Percentiles rank a stretch among this genome's conserved stretches.
Conservation (phyloP, 1,140 invertebrate species). For the Campoletis sonorensis region DNA sequence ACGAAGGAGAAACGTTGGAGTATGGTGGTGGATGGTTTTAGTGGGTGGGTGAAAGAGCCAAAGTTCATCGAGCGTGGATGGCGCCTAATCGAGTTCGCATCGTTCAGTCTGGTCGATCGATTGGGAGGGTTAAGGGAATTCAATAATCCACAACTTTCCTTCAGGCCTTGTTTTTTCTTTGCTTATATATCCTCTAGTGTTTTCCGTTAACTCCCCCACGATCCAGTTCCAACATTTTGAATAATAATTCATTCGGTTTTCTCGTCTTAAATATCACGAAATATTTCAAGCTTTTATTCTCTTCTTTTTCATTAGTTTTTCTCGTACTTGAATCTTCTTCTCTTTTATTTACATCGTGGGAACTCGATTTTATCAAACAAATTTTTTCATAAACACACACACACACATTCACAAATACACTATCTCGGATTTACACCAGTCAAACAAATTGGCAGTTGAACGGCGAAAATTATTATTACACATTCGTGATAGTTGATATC, state of each 20-base stretch:
- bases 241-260: background rate
- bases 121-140: conserved; percentile 10
- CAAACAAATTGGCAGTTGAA: conserved; percentile 38
- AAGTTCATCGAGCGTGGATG: conserved; percentile 37
- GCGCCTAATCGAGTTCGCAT: conserved; percentile 43
- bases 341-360: background rate
- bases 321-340: background rate
- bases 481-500: conserved; percentile 30
- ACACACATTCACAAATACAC: background rate
- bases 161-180: background rate
- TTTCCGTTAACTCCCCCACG: background rate
- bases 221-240: background rate
- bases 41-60: conserved; percentile 8
- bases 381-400: background rate
- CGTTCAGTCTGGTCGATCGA: conserved; percentile 36
- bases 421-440: background rate
- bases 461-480: conserved; percentile 36
- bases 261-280: background rate
- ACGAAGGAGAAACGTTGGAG: background rate
- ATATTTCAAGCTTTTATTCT: background rate
- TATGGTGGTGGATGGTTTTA: background rate
- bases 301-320: background rate
- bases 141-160: conserved; percentile 15
- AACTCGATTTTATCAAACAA: background rate
- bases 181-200: background rate